phyloP scores from a whole-genome alignment of 2,113 vertebrate species.

The Saccopteryx bilineata region DNA sequence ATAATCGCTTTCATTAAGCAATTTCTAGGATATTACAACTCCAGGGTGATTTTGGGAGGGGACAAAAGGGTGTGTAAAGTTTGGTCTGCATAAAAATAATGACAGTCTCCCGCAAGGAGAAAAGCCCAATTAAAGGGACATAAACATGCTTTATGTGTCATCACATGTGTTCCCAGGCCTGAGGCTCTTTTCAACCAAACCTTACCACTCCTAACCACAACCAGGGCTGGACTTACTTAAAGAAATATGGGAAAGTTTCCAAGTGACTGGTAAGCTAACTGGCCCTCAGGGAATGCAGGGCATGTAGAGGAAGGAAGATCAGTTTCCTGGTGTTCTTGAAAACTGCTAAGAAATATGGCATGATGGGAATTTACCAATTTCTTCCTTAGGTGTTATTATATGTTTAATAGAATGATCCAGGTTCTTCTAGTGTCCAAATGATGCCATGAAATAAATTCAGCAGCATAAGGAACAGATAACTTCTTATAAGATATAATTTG shows the following conservation, averaged over 20 bases:
- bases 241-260: slow-evolving; percentile 61
- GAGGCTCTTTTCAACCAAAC: slow-evolving; percentile 24
- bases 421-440: slow-evolving; percentile 2
- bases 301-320: slow-evolving; percentile 65
- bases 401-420: slow-evolving; percentile 23
- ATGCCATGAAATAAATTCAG: slow-evolving; percentile 50
- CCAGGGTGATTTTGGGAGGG: background rate
- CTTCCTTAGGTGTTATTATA: slow-evolving; percentile 19
- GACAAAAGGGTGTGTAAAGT: background rate
- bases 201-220: slow-evolving; percentile 23
- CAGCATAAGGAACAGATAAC: background rate
- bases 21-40: background rate
- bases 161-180: background rate
- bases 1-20: slow-evolving; percentile 48
- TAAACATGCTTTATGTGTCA: background rate
- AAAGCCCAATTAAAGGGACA: slow-evolving; percentile 50
- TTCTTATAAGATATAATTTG: slow-evolving; percentile 20
- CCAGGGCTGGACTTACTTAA: background rate
- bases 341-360: slow-evolving; percentile 55
- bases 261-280: slow-evolving; percentile 64
- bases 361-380: slow-evolving; percentile 53
- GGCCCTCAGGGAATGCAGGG: slow-evolving; percentile 43
- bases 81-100: slow-evolving; percentile 44
- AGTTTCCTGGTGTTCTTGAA: slow-evolving; percentile 64
- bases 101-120: background rate